Evolutionary conservation across 2,113 vertebrate genomes (phyloP).

Genomic region (Ctenodactylus gundi): DNA sequence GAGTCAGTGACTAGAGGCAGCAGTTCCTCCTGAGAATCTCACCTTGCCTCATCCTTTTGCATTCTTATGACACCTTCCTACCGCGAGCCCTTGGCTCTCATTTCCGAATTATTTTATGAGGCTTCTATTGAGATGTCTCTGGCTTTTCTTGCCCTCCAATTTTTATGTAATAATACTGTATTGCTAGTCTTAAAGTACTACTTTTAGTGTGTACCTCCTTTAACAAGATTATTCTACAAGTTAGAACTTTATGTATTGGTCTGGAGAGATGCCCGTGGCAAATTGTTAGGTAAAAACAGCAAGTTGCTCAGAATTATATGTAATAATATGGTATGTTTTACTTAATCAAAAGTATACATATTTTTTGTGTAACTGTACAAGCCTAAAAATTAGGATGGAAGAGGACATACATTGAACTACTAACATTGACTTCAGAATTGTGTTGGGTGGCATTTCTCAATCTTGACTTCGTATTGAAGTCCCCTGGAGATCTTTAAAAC

Average conservation of each 20-base stretch:
- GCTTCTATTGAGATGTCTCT: not conserved
- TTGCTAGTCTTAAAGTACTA: conserved; percentile 14
- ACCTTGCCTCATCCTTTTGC: not conserved
- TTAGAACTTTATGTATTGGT: not conserved
- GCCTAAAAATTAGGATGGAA: not conserved
- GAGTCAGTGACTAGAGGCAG: not conserved
- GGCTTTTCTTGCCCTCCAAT: not conserved
- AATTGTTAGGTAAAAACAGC: conserved; percentile 9
- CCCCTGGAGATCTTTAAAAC: not conserved
- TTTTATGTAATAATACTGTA: not conserved
- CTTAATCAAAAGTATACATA: not conserved
- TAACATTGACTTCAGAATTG: not conserved
- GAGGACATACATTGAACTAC: not conserved
- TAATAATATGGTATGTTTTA: not conserved
- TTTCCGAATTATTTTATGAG: not conserved
- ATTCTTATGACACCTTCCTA: not conserved
- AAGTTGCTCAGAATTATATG: not conserved
- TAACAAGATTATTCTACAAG: not conserved
- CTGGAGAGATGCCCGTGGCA: not conserved
- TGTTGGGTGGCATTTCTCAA: not conserved
- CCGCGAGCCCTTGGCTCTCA: not conserved
- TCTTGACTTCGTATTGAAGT: not conserved
- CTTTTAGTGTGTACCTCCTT: not conserved
- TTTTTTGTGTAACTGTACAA: not conserved
- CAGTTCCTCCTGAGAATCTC: not conserved